Percentiles rank a stretch among this genome's conserved stretches.
These are phyloP conservation scores for Eubasilissa splendida DNA, from an alignment of 2,888 invertebrate species.

Conservation along the genomic window DNA sequence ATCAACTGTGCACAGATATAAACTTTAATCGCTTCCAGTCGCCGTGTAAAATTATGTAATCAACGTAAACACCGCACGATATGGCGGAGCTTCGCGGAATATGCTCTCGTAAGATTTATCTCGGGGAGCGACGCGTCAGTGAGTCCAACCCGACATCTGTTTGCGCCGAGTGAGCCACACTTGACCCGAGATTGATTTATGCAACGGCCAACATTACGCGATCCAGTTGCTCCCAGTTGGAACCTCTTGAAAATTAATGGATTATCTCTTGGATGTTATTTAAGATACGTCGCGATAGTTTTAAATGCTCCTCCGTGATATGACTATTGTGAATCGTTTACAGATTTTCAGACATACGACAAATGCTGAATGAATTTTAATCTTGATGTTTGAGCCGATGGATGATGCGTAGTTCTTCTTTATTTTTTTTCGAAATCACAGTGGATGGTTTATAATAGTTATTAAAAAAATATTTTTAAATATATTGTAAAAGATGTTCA, in stretches of 20 bases:
- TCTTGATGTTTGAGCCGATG: conserved; percentile 8
- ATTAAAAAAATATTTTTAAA: no score
- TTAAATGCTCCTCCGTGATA: background rate
- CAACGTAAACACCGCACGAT: conserved; percentile 29
- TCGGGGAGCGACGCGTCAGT: conserved; percentile 2
- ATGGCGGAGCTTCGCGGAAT: conserved; percentile 13
- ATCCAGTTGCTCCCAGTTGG: conserved; percentile 2
- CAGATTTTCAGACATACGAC: background rate
- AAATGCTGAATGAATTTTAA: background rate
- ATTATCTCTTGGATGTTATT: background rate
- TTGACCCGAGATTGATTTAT: conserved; percentile 29
- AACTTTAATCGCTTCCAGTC: conserved; percentile 7
- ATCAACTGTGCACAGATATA: background rate
- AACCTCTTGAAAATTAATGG: background rate
- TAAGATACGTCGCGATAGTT: no score
- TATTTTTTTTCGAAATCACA: no score
- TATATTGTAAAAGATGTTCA: no score
- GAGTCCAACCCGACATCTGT: conserved; percentile 4
- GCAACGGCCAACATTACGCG: conserved; percentile 6
- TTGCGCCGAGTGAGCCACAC: conserved; percentile 13
- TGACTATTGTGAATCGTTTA: background rate
- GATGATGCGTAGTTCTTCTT: background rate
- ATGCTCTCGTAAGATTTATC: conserved; percentile 20
- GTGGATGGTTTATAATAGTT: no score
- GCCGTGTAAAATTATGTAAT: conserved; percentile 29